Conservation (phyloP, 2,113 vertebrate species). For the Clupea harengus region DNA sequence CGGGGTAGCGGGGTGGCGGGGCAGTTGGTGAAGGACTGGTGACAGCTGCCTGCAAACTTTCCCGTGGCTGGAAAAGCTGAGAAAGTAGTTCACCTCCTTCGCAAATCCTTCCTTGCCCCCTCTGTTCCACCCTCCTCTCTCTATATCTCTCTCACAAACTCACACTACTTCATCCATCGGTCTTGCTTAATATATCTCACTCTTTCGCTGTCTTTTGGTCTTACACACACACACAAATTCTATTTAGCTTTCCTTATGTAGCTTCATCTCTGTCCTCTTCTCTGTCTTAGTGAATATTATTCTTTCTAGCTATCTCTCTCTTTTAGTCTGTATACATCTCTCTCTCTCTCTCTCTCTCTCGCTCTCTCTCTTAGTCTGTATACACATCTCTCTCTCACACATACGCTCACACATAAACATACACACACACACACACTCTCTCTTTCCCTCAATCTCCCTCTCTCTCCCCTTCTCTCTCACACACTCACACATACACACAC, state of each 20-base stretch:
- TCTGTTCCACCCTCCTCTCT: neutral
- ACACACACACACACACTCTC: neutral
- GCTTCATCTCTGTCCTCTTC: no score
- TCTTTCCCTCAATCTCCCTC: no score
- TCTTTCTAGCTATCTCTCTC: neutral
- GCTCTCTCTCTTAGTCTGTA: neutral
- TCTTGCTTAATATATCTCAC: no score
- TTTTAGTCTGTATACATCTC: neutral
- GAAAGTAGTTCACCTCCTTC: conserved; percentile 42
- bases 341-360: neutral
- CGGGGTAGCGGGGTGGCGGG: neutral
- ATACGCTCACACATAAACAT: neutral
- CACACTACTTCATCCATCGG: neutral
- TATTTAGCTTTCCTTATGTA: no score
- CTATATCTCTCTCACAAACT: neutral
- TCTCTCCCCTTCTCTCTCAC: neutral
- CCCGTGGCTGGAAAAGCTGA: conserved; percentile 23
- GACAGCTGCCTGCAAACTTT: neutral
- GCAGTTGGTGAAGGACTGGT: neutral
- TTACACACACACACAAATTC: no score
- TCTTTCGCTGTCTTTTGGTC: neutral
- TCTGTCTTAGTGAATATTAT: no score
- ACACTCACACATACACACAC: neutral
- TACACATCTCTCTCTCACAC: neutral
- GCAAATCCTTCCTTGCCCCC: conserved; percentile 15